Evolutionary conservation across 2,113 vertebrate genomes (phyloP).

Genomic region (Sturnira hondurensis): DNA sequence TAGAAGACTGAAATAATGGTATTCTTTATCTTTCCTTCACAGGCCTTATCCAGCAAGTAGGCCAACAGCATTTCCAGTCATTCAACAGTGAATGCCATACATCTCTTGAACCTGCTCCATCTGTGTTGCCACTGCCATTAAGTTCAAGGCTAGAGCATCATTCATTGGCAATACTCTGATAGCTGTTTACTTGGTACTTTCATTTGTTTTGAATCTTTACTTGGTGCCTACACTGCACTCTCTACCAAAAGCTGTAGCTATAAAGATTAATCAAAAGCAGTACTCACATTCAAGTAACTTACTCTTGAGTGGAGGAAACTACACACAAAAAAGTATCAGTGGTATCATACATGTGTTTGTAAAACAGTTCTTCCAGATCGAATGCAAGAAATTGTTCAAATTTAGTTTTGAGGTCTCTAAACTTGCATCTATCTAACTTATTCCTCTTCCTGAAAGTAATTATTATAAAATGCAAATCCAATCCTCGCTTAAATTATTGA

Average conservation of each 20-base stretch:
- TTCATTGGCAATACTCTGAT: neutral
- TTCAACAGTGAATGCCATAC: neutral
- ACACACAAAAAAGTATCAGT: neutral
- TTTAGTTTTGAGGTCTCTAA: slow-evolving; percentile 8
- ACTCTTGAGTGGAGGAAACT: neutral
- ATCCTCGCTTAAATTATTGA: slow-evolving; percentile 12
- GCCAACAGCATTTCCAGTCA: neutral
- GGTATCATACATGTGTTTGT: neutral
- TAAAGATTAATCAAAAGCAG: neutral
- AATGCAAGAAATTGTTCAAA: slow-evolving; percentile 19
- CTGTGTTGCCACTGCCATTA: neutral
- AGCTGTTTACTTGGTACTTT: slow-evolving; percentile 24
- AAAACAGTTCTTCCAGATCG: neutral
- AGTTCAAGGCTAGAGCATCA: neutral
- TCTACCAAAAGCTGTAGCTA: slow-evolving; percentile 1
- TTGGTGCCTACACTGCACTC: neutral
- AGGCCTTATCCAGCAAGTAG: neutral
- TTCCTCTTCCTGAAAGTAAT: neutral
- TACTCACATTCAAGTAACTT: slow-evolving; percentile 11
- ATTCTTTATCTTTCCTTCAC: neutral
- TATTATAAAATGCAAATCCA: neutral
- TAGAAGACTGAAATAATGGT: neutral
- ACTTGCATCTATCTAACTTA: neutral
- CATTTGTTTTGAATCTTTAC: slow-evolving; percentile 24
- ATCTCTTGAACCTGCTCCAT: neutral